A percentile compares a stretch with the other conserved stretches of the same genome.
Evolutionary conservation across 2,888 invertebrate species (phyloP).

Genomic region (Hirtodrosophila confusa): DNA sequence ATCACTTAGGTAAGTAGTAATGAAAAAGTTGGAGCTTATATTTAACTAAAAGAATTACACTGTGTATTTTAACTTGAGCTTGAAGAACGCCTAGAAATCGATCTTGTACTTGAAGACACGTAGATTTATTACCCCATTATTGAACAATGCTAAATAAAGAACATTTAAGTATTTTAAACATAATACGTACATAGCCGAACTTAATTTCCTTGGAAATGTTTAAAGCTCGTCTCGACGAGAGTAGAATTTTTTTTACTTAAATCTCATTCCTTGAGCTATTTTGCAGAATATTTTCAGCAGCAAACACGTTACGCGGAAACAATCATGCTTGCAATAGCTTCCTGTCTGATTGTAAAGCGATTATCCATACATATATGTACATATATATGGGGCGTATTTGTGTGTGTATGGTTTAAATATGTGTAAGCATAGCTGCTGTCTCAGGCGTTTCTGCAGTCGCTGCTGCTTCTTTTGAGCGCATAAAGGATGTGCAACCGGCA

Average conservation of each 20-base stretch:
- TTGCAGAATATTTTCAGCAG: constrained; percentile 30
- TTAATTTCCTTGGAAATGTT: not conserved
- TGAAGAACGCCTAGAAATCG: no score
- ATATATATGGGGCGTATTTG: constrained; percentile 5
- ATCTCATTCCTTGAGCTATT: constrained; percentile 26
- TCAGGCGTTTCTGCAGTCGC: constrained; percentile 16
- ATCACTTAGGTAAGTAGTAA: not conserved
- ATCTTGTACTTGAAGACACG: no score
- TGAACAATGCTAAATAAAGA: no score
- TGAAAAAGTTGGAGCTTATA: constrained; percentile 6
- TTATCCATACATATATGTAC: constrained; percentile 48
- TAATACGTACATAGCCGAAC: no score
- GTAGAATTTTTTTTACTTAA: constrained; percentile 12
- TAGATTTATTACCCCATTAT: no score
- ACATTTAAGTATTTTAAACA: no score
- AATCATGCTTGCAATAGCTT: constrained; percentile 76
- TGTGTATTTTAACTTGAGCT: no score
- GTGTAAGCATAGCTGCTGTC: constrained; percentile 32
- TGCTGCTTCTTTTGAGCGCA: constrained; percentile 49
- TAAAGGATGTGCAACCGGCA: constrained; percentile 69
- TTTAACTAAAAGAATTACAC: no score
- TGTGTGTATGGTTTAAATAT: constrained; percentile 50
- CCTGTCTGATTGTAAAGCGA: constrained; percentile 76
- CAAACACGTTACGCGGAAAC: constrained; percentile 75
- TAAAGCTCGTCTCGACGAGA: not conserved